Base-by-base conservation (phyloP, 2,888 invertebrate species). In the Sinohyriopsis cumingii region DNA sequence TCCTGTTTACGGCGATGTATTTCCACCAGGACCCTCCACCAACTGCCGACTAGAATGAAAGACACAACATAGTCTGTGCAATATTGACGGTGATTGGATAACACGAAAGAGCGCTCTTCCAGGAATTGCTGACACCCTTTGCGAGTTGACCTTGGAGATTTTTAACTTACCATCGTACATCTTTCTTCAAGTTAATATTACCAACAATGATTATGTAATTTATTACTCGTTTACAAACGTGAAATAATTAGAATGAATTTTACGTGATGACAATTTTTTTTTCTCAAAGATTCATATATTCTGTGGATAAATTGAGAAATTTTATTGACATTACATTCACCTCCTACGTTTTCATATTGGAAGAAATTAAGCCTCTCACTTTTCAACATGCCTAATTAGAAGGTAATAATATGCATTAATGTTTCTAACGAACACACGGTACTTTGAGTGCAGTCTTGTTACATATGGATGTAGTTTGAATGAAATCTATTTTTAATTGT, bases 41-140 rank as follows among this genome's bases (percentile, higher is more conserved):
- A 24, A 67, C 64, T 19, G 62, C 61, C 68, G 66, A 45, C 25
- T 62, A 69, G 70, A 67, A 66, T 56, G 68, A 68, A 73, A 72
- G 74, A 74, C 74, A 74, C 67, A 74, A 77, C 74, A 77, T 63
- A 63, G 71, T 70, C 67, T 69, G 67, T 61, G 65, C 68, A 63
- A 72, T 45, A 45, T 45, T 45, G 72, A 72, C 74, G 68, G 61
- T 74, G 74, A 77, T 77, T 77, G 77, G 77, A 77, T 77, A 74
- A 77, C 72, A 71, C 71, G 63, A 65, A 62, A 69, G 68, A 61
- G 76, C 72, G 77, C 77, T 74, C 62, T 77, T 74, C 70, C 68
- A 65, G 67, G 66, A 65, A 69, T 59, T 67, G 55, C 60, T 20
- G 12, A 22, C 9, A 20, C 45, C 66, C 28, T 28, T 25, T 59